A percentile compares a stretch with the other conserved stretches of the same genome.
phyloP scores from a whole-genome alignment of 2,888 invertebrate genomes.

The Hydroisotoma schaefferi region DNA sequence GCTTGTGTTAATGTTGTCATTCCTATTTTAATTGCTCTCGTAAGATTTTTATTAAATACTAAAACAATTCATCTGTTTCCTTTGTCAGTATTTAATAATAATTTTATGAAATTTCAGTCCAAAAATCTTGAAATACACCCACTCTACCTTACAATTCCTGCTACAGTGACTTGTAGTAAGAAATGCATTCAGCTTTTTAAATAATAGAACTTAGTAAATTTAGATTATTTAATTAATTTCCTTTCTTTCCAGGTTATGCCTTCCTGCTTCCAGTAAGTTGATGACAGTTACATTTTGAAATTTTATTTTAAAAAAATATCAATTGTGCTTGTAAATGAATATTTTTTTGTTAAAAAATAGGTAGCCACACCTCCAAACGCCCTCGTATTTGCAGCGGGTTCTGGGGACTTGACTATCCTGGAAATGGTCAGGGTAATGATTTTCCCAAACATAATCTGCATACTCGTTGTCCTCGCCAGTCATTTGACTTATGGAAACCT shows the following conservation, averaged over 20 bases:
- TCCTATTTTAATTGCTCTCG: conserved; percentile 77
- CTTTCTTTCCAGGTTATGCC: too few relatives aligned
- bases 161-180: conserved; percentile 83
- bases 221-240: too few relatives aligned
- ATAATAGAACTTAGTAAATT: too few relatives aligned
- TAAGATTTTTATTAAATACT: conserved; percentile 51
- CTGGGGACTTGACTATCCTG: conserved; percentile 58
- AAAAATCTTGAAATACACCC: conserved; percentile 73
- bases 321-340: not conserved
- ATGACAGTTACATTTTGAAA: conserved; percentile 6
- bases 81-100: not conserved
- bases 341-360: conserved; percentile 60
- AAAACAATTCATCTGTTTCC: not conserved
- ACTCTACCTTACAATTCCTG: conserved; percentile 83
- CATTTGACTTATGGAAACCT: conserved; percentile 41
- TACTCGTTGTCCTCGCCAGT: conserved; percentile 34
- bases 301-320: conserved; percentile 1
- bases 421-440: conserved; percentile 45
- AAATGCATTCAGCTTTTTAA: too few relatives aligned
- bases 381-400: conserved; percentile 68
- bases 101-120: conserved; percentile 57
- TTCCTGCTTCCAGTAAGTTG: conserved; percentile 55
- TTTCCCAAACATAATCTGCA: conserved; percentile 41
- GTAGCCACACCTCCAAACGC: conserved; percentile 95
- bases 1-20: conserved; percentile 85